Percentiles rank a stretch among this genome's conserved stretches.
Evolutionary conservation across 2,797 vertebrate species (phyloP).

Genomic region (Enteromius treurensis): DNA sequence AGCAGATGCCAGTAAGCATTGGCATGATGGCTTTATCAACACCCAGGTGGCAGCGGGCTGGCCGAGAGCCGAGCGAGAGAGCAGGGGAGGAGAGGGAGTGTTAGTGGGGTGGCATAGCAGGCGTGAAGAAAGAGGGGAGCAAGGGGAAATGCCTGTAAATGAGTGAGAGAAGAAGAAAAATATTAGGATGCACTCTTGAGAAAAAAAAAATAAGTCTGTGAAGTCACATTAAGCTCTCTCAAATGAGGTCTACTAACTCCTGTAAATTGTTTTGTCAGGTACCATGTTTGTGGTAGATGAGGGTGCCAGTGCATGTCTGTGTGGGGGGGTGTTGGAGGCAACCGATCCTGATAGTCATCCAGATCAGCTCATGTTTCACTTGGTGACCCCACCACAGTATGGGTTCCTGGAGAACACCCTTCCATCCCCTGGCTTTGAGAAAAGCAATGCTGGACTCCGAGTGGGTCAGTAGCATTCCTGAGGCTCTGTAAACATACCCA

Average conservation of each 20-base stretch:
- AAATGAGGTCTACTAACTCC: not conserved
- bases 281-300: conserved; percentile 73
- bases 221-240: not conserved
- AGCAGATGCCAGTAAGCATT: conserved; percentile 69
- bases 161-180: conserved; percentile 20
- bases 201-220: not conserved
- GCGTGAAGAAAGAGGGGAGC: conserved; percentile 24
- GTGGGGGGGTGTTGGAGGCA: conserved; percentile 69
- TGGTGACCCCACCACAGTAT: conserved; percentile 72
- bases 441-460: conserved; percentile 71
- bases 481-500: not conserved
- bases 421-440: conserved; percentile 73
- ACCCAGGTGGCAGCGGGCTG: conserved; percentile 66
- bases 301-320: conserved; percentile 64
- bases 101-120: conserved; percentile 38
- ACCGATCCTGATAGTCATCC: conserved; percentile 73
- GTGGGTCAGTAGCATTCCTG: conserved; percentile 68
- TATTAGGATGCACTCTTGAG: not conserved
- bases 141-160: conserved; percentile 18
- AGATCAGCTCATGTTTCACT: conserved; percentile 73
- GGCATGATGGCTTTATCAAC: conserved; percentile 68
- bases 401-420: conserved; percentile 79
- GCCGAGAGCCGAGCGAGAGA: conserved; percentile 56
- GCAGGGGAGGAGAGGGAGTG: conserved; percentile 40
- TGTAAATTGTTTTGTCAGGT: conserved; percentile 62